Conservation (phyloP, 1,140 invertebrate genomes). For the Drosophila tropicalis region DNA sequence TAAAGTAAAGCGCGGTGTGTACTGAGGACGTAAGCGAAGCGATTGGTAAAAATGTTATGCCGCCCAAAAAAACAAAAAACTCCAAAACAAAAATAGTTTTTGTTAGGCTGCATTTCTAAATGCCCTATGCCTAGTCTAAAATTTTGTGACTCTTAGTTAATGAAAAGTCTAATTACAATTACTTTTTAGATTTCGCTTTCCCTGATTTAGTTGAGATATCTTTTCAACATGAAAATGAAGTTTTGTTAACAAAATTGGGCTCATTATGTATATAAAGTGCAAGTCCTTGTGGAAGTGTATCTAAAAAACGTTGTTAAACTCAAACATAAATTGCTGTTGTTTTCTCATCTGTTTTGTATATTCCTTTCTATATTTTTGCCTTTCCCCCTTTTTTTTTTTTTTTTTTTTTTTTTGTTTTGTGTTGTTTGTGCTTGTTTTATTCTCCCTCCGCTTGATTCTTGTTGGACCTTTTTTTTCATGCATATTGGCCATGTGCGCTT, state of each 20-base stretch:
- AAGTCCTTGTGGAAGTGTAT: slow-evolving; percentile 13
- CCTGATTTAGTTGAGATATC: no score
- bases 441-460: slow-evolving; percentile 7
- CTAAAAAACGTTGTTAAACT: slow-evolving; percentile 9
- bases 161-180: no score
- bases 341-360: background rate
- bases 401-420: background rate
- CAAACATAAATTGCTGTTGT: background rate
- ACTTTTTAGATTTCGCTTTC: no score
- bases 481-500: slow-evolving; percentile 77
- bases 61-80: slow-evolving; percentile 14
- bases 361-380: slow-evolving; percentile 20
- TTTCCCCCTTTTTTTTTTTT: background rate
- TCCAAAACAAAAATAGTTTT: slow-evolving; percentile 55
- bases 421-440: slow-evolving; percentile 9
- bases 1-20: slow-evolving; percentile 7
- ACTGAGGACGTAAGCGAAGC: background rate
- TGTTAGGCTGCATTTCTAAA: slow-evolving; percentile 23
- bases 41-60: slow-evolving; percentile 47
- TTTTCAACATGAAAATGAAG: no score
- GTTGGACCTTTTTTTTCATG: slow-evolving; percentile 43
- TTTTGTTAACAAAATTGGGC: no score
- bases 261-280: no score
- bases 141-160: no score
- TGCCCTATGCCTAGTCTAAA: background rate